Base-by-base conservation (phyloP, 2,888 invertebrate species). In the Shargacucullia verbasci region DNA sequence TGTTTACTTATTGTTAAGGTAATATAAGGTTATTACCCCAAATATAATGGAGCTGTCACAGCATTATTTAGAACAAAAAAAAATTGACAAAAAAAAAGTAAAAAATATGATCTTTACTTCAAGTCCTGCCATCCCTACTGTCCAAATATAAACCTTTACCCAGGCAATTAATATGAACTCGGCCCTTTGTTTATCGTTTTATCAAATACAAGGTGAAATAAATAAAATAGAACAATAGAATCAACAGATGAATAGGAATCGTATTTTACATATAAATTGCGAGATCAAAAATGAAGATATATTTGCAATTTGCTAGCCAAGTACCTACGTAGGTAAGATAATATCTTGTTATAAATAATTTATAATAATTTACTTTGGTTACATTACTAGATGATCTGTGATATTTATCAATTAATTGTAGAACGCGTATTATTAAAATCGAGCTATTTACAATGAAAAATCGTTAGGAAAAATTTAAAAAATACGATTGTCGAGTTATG, bases 201-300 rank as follows among this genome's bases (percentile, higher is more conserved):
- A 47, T 70, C 56, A 52, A 59, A 61, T 47, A 54, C 34, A 57
- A 59, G 48, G 41, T 61, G 38, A 47, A 59, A 69, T 57, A 66
- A 70, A 68, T 53, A 64, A 70, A 58, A 49, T 20, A 38, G 47
- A 38, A 61, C 58, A 65, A 65, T 46, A 39, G 55, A 50, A 71
- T 68, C 63, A 63, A 58, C 46, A 13, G 33, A 41, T 43, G 49
- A 54, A 67, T 52, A 43, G 40, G 57, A 38, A 52, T 53, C 12
- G 43, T 44, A 60, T 60, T 64, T 72, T 4, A 50, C 65, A 69
- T 69, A 63, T 54, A 67, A 15, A 70, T 71, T 57, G 34, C 39
- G 47, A 56, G 63, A 63, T 70, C 14, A 27, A 20, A 48, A 57
- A 43, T 54, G 50, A 52, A 70, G 66, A 70, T 66, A 70, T 62